phyloP scores from a whole-genome alignment of 2,888 invertebrate species.

The Agrilus biguttatus region DNA sequence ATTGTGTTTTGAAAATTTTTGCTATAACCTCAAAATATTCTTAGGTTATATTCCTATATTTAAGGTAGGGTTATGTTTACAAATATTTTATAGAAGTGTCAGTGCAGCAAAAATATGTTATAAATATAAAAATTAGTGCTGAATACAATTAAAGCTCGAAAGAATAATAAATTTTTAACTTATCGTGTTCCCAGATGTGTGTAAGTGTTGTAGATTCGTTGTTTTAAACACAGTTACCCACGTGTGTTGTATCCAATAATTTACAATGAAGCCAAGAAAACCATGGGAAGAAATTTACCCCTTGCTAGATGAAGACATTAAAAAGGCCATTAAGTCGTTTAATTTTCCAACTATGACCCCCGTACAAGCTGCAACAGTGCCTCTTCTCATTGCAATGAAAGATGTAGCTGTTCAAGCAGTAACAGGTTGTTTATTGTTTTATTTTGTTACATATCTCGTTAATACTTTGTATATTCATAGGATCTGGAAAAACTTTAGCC shows the following conservation, averaged over 20 bases:
- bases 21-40: neutral
- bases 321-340: constrained; percentile 34
- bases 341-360: constrained; percentile 45
- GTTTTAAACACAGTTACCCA: too few species aligned
- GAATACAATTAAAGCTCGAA: too few species aligned
- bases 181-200: too few species aligned
- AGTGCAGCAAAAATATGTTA: too few species aligned
- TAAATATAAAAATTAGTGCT: too few species aligned
- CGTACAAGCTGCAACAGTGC: constrained; percentile 75
- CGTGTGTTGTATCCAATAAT: too few species aligned
- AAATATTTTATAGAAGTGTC: neutral
- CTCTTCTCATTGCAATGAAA: constrained; percentile 73
- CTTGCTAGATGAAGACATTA: constrained; percentile 29
- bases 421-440: constrained; percentile 36
- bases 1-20: neutral
- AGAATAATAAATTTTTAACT: too few species aligned
- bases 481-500: constrained; percentile 95
- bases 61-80: neutral
- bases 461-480: constrained; percentile 25
- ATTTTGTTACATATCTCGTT: neutral
- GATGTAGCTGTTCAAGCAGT: constrained; percentile 98
- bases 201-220: too few species aligned
- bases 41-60: neutral
- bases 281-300: constrained; percentile 36
- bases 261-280: constrained; percentile 12